Percentiles rank a stretch among this genome's conserved stretches.
phyloP scores from a whole-genome alignment of 2,797 vertebrate species.

The Apodemus agrarius region DNA sequence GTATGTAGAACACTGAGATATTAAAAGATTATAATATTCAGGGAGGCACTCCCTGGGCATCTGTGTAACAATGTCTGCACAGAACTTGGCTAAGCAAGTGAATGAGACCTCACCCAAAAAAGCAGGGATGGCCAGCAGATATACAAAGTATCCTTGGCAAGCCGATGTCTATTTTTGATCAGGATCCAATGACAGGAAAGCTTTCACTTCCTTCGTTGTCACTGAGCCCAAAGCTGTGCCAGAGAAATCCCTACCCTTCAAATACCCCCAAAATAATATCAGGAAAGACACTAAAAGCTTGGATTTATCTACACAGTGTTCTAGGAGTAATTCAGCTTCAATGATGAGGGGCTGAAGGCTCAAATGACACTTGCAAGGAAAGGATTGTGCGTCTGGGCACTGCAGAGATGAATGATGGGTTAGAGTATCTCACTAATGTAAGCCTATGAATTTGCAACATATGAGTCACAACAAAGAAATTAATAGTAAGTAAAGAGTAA shows the following conservation, averaged over 20 bases:
- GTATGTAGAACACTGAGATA: background rate
- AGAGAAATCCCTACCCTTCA: background rate
- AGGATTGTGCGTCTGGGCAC: background rate
- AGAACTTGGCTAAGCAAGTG: background rate
- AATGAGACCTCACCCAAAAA: background rate
- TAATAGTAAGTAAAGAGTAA: background rate
- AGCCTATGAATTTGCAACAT: background rate
- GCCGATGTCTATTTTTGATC: constrained; percentile 43
- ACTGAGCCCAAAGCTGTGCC: constrained; percentile 14
- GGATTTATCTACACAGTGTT: background rate
- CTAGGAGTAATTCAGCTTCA: background rate
- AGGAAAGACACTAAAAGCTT: background rate
- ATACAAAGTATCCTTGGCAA: constrained; percentile 10
- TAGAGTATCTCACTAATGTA: background rate
- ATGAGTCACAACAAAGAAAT: background rate
- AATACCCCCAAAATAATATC: background rate
- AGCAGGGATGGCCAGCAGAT: background rate
- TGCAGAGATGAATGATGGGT: background rate
- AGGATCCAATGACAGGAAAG: constrained; percentile 40
- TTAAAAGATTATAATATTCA: background rate
- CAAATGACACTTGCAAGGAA: background rate
- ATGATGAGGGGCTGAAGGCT: background rate
- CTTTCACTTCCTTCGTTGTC: constrained; percentile 35
- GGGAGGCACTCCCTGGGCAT: background rate
- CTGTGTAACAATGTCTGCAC: background rate